Base-by-base conservation (phyloP, 2,888 invertebrate species). In the Timandra comae region DNA sequence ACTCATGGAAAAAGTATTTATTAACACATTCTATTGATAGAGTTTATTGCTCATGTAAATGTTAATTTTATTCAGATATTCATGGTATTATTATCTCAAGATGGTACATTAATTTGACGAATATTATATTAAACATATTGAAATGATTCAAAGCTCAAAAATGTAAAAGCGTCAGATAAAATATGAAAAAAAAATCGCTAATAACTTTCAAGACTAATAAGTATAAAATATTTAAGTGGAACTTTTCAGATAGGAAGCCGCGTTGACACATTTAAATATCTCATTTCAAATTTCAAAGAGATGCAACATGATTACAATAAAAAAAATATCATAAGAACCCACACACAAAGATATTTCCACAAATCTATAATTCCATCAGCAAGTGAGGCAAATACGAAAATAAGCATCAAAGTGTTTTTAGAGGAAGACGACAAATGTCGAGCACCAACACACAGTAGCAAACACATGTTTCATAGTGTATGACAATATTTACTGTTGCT, bases 321-420 rank as follows among this genome's bases (percentile, higher is more conserved):
- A 74, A 70, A 68, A 76, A 71, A 68, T 61, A 66, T 58, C 58
- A 56, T 56, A 68, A 56, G 65, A 72, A 72, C 69, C 68, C 72
- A 76, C 78, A 75, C 78, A 74, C 60, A 71, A 62, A 63, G 72
- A 69, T 64, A 63, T 74, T 81, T 80, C 81, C 71, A 74, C 75
- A 76, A 80, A 84, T 76, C 78, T 69, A 81, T 84, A 82, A 78
- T 76, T 82, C 82, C 57, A 71, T 84, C 82, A 74, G 64, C 82
- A 66, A 65, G 59, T 54, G 62, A 46, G 62, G 73, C 75, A 70
- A 78, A 79, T 74, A 82, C 82, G 74, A 81, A 82, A 84, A 84
- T 84, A 82, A 80, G 74, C 80, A 73, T 82, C 82, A 82, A 84
- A 82, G 82, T 73, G 70, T 81, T 80, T 81, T 81, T 79, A 79